These are phyloP conservation scores for Crenuchus spilurus DNA, from an alignment of 2,797 vertebrate species.

Conservation along the genomic window DNA sequence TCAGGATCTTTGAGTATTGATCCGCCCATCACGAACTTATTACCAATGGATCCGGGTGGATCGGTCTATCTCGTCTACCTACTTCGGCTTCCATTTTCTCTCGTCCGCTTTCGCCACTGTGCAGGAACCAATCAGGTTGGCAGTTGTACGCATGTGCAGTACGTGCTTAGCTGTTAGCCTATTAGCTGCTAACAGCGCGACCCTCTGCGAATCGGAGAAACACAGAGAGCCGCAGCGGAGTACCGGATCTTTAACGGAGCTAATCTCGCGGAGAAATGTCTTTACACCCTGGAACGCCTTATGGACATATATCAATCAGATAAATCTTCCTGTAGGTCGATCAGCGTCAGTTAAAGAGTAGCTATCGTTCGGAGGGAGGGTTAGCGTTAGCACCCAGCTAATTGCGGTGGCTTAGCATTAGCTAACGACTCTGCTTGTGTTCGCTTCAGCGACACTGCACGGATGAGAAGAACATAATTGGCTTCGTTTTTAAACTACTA, in stretches of 20 bases:
- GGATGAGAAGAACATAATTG: too few relatives aligned
- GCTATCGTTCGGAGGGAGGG: neutral
- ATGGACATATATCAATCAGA: neutral
- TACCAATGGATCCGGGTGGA: too few relatives aligned
- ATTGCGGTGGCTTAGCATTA: neutral
- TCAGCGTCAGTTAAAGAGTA: neutral
- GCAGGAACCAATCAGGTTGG: neutral
- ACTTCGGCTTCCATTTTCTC: conserved; percentile 27
- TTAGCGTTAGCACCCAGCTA: neutral
- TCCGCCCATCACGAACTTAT: too few relatives aligned
- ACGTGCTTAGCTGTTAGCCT: neutral
- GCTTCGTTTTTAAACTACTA: too few relatives aligned
- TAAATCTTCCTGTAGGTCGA: neutral
- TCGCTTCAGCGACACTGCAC: neutral
- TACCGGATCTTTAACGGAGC: neutral
- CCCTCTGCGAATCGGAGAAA: neutral
- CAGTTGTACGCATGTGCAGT: neutral
- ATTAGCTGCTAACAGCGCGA: neutral
- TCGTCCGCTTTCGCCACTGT: neutral
- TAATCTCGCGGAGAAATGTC: neutral
- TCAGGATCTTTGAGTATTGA: too few relatives aligned
- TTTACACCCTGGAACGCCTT: neutral
- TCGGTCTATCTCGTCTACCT: too few relatives aligned
- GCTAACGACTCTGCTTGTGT: neutral
- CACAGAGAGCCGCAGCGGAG: neutral